These are phyloP conservation scores for Morelia viridis DNA, from an alignment of 2,797 vertebrate species.

Conservation along the genomic window DNA sequence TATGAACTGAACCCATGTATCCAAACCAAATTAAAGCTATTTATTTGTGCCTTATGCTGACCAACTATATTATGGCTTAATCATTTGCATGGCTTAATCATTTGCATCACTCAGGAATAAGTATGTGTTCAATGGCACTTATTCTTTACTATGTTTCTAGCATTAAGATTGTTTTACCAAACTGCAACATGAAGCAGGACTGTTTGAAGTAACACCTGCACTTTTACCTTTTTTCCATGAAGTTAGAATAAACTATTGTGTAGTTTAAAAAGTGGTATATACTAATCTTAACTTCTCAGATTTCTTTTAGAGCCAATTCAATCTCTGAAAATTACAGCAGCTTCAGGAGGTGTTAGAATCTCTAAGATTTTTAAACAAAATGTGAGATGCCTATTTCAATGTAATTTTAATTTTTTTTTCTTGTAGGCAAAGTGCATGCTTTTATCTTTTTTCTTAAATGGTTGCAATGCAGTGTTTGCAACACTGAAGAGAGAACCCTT, in stretches of 20 bases:
- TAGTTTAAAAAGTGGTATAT: not conserved
- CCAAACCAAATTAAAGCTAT: not conserved
- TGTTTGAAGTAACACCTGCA: not conserved
- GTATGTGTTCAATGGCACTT: not conserved
- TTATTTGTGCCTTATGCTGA: not conserved
- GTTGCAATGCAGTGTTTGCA: not conserved
- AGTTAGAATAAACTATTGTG: not conserved
- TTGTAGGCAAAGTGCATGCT: not conserved
- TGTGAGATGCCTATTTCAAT: not conserved
- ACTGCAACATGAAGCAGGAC: not conserved
- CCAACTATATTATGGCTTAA: not conserved
- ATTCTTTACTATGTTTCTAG: not conserved
- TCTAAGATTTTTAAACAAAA: not conserved
- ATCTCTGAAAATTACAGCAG: not conserved
- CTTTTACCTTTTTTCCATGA: not conserved
- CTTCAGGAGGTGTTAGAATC: not conserved
- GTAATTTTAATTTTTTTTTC: not conserved
- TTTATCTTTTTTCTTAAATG: constrained; percentile 5
- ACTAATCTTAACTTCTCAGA: not conserved
- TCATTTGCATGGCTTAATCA: not conserved
- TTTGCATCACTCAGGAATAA: not conserved
- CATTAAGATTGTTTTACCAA: not conserved
- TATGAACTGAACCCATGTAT: constrained; percentile 23
- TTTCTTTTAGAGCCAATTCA: not conserved
- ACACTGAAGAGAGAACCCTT: not conserved